Base-by-base conservation (phyloP, 2,888 invertebrate species). In the Augiades crinisus region DNA sequence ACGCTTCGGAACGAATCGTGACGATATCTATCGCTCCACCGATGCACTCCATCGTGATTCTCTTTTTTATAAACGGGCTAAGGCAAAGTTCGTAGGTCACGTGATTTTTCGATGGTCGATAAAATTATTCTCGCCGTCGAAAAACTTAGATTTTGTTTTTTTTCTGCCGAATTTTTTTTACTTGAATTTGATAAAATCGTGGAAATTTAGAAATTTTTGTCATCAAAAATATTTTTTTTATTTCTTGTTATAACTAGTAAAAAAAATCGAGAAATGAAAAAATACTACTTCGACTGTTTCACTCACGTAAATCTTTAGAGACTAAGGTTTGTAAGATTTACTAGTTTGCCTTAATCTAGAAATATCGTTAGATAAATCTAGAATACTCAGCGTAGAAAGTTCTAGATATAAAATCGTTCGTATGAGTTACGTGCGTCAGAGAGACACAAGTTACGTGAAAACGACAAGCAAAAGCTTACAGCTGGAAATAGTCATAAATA, bases 1-100 rank as follows among this genome's bases (percentile, higher is more conserved):
- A 70, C 66, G 65, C 53, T 41, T 56, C 47, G 56, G 56, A 59
- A 56, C 59, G 60, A 63, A 63, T 70, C 72, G 68, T 69, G 70
- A 69, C 62, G 57, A 60, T 65, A 63, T 41, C 41, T 43, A 63
- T 63, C 60, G 59, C 54, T 52, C 60, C 56, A 61, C 38, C 21
- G 36, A 43, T 50, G 49, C 41, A 37, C 58, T 58, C 61, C 61
- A 63, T 65, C 61, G 58, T 56, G 56, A 59, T 64, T 61, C 67
- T 59, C 58, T 64, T 62, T 62, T 63, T 67, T 52, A 27, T 33
- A n/a, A n/a, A n/a, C n/a, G n/a, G n/a, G n/a, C n/a, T n/a, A n/a
- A n/a, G n/a, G 19, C 43, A 41, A 43, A 50, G 36, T 51, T 61
- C 61, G 63, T 62, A 68, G 70, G 72, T 72, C 44, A 37, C 44